Evolutionary conservation across 2,797 vertebrate species (phyloP), one percentile per base, ranked within the genome.

Genomic region (Fistularia tabacaria): DNA sequence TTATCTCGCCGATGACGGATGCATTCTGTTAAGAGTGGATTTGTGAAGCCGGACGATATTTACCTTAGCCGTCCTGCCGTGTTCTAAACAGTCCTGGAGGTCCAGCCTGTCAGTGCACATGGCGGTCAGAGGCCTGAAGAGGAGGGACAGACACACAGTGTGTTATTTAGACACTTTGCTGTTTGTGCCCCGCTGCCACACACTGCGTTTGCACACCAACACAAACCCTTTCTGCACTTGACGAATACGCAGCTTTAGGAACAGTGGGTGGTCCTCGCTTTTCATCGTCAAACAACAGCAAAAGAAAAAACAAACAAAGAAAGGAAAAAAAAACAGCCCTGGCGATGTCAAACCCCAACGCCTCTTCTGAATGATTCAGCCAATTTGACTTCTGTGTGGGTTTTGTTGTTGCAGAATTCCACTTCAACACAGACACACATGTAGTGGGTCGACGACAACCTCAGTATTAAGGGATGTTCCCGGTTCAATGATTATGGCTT

Each of bases 31-130:
- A 25, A 5, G 25, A 25, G 25, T 25, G 25, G 12, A 39, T 40
- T 41, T 9, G 9, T 25, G 47, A 1, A 5, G 6, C 12, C 12
- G 8, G 12, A 41, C 3, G 39, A 14, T 8, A 12, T 12, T 85
- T 79, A 98, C 96, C 94, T 98, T 99, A 43, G 95, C 96, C 84
- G 93, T 96, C 75, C 97, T 89, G 83, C 97, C 97, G 1, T 98
- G 97, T 69, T 99, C 97, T 87, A 99, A 87, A 79, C 97, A 98
- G 74, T 93, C 94, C 84, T 98, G 97, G 61, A 98, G 92, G 80
- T 96, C 95, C 91, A 99, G 84, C 83, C 89, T 94, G 82, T 99
- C 95, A 3, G 85, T 90, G 85, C 81, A 88, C 69, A 93, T 97
- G 61, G 96, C 95, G 0, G 87, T 85, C 76, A 98, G 81, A 0